Evolutionary conservation across 2,797 vertebrate species (phyloP), one percentile per base, ranked within the genome.

Genomic region (Anabacerthia variegaticeps): DNA sequence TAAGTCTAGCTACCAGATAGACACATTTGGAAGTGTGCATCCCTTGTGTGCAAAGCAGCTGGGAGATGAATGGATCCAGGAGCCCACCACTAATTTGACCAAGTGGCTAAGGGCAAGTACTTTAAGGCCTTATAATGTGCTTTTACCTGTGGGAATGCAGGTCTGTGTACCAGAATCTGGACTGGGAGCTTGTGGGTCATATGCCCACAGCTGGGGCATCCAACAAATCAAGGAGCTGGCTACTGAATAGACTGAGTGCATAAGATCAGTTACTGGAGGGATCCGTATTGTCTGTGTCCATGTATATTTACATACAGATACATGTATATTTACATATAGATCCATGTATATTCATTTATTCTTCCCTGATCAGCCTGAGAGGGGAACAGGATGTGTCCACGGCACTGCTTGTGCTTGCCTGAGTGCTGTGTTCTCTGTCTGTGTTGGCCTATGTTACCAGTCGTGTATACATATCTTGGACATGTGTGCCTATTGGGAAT

Each of bases 1-100:
- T 55, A 76, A 62, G 48, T 62, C 34, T 54, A 62, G 52, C 52
- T 71, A 41, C 41, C 28, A 87, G 68, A 13, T 12, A 74, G 6
- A 46, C 4, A 3, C 5, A 4, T 43, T 73, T 23, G 7, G 27
- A 48, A 0, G 0, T 22, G 32, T 20, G n/a, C 30, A 54, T 13
- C 19, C 68, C 68, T 24, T 23, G 19, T 23, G 61, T n/a, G 37
- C 20, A 36, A 68, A 56, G 51, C 37, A 92, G 2, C 27, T 54
- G n/a, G n/a, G 52, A 90, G 59, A 88, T 22, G 37, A 73, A 34
- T 56, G 61, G 55, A 62, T 43, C 43, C 52, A 92, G 30, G 10
- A 88, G 52, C 18, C 15, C 49, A 27, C 24, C 36, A 43, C 19
- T 18, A 43, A 79, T 52, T 2, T 62, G 9, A 76, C 14, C 21